phyloP scores from a whole-genome alignment of 2,113 vertebrate genomes.

The Entomyzon cyanotis region DNA sequence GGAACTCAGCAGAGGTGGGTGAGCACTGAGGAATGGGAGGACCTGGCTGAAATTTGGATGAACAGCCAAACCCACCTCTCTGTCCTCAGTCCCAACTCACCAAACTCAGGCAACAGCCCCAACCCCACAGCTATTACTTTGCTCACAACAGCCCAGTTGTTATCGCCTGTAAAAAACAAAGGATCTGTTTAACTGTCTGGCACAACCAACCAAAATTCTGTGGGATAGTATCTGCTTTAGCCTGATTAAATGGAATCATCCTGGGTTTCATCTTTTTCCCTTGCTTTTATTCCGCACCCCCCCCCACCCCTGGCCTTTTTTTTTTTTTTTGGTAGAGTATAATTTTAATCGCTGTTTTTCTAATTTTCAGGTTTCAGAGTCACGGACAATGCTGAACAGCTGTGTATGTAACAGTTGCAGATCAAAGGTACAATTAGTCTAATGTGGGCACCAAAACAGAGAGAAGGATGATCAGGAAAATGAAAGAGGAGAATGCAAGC shows the following conservation, averaged over 20 bases:
- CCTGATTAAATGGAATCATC: background rate
- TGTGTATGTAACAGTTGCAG: constrained; percentile 22
- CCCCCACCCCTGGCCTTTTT: no score
- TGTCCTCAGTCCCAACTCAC: background rate
- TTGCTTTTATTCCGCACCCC: background rate
- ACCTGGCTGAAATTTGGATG: background rate
- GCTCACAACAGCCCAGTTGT: background rate
- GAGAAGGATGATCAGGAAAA: constrained; percentile 47
- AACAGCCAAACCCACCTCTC: background rate
- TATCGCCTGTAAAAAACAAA: background rate
- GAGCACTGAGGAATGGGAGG: background rate
- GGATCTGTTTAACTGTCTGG: background rate
- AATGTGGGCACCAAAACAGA: constrained; percentile 48
- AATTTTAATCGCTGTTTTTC: constrained; percentile 22
- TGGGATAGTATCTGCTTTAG: background rate
- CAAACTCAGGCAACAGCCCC: background rate
- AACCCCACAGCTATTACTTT: background rate
- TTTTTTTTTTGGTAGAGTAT: background rate
- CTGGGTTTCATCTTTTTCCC: background rate
- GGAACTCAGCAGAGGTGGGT: background rate
- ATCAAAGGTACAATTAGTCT: constrained; percentile 57
- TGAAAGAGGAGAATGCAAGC: constrained; percentile 40
- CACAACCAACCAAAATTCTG: background rate
- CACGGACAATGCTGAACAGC: background rate
- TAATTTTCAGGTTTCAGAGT: constrained; percentile 42